Conservation (phyloP, 1,140 invertebrate genomes). For the Orchestia grillus region DNA sequence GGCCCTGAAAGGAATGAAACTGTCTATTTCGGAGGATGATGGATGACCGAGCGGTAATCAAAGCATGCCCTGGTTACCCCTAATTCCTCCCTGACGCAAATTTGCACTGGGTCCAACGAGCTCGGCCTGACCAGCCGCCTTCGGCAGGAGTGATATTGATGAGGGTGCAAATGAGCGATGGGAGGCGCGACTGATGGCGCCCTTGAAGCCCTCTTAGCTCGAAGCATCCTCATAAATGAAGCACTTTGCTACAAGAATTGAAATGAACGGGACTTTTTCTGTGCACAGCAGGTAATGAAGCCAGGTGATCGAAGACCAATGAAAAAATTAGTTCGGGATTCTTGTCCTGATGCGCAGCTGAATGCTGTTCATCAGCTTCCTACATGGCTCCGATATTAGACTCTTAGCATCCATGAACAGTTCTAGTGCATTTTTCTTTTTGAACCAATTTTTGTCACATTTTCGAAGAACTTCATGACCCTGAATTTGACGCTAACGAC, state of each 20-base stretch:
- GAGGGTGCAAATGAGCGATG: neutral
- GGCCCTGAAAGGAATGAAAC: neutral
- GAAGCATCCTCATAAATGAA: neutral
- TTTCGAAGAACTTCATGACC: neutral
- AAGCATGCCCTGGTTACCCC: neutral
- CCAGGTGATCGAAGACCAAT: neutral
- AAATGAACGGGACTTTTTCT: neutral
- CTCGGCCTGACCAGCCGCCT: neutral
- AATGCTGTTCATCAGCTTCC: neutral
- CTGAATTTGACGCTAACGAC: neutral
- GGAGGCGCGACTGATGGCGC: neutral
- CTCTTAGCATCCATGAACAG: neutral
- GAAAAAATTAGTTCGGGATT: neutral
- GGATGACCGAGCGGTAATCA: neutral
- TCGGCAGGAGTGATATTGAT: slow-evolving; percentile 33
- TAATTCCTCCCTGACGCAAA: neutral
- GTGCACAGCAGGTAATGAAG: neutral
- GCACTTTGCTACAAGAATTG: neutral
- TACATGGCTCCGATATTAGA: neutral
- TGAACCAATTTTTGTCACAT: neutral
- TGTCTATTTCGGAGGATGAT: neutral
- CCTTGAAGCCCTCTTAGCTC: neutral
- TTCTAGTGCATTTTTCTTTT: neutral
- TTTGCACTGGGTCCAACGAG: neutral
- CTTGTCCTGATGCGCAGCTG: neutral